Evolutionary conservation across 2,797 vertebrate species (phyloP), one percentile per base, ranked within the genome.

Genomic region (Ispidina picta): DNA sequence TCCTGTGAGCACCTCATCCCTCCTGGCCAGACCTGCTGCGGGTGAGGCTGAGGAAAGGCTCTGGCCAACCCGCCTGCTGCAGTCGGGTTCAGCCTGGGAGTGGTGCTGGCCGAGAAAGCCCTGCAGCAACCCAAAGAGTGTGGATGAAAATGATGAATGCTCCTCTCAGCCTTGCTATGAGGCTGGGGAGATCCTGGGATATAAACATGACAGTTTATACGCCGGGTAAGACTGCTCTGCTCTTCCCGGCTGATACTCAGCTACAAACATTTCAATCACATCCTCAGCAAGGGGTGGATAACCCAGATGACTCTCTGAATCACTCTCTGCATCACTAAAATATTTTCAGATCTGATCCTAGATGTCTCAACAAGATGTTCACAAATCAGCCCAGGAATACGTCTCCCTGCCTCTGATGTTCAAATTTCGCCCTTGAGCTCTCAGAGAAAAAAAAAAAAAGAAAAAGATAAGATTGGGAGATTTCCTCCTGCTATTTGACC

Each of bases 401-500:
- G 12, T 81, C 70, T 90, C 86, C 82, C 64, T 83, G 74, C 52
- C 46, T 78, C 82, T 93, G 33, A 52, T 84, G 83, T 88, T 93
- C 66, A 66, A 20, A 82, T 69, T 60, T 85, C 4, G 71, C 89
- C 94, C 89, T 94, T 88, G 59, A 87, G 86, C 82, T 84, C 66
- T 74, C 26, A 12, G 76, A 63, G 23, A 0, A 8, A 56, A 43
- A 56, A 43, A 10, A 9, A 15, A 15, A 18, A 18, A 25, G 19
- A n/a, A 43, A 28, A 23, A n/a, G 35, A 29, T 13, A 17, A 20
- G 46, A 31, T 71, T 77, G 55, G 5, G 19, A 83, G 91, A 25
- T 79, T 78, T 92, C 92, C 92, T 91, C 88, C 73, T 83, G 93
- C 78, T 92, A 4, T 77, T 56, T 95, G 92, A 95, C 90, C 95